Conservation (phyloP, 2,113 vertebrate species). For the Trematocara stigmaticum region DNA sequence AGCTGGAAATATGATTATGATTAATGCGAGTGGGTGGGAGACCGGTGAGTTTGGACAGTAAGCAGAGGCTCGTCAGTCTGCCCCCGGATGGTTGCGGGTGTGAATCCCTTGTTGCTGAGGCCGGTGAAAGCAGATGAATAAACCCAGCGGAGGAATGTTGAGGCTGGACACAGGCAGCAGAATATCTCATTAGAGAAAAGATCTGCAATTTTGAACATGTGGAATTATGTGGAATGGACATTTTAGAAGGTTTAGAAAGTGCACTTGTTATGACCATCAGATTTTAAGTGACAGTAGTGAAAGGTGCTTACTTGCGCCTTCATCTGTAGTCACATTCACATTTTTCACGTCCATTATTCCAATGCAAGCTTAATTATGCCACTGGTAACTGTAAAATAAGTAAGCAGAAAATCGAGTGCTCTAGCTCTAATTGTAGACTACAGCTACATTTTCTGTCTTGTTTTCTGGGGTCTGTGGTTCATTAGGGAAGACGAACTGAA, state of each 20-base stretch:
- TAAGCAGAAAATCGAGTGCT: not conserved
- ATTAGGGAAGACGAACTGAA: not conserved
- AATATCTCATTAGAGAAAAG: not conserved
- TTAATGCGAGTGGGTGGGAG: conserved; percentile 14
- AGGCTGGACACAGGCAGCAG: not conserved
- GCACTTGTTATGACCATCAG: not conserved
- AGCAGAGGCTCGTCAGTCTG: conserved; percentile 5
- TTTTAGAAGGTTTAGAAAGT: not conserved
- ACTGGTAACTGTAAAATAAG: not conserved
- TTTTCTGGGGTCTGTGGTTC: not conserved
- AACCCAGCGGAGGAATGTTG: conserved; percentile 24
- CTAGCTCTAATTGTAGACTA: not conserved
- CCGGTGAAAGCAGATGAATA: conserved; percentile 41
- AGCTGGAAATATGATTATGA: conserved; percentile 58
- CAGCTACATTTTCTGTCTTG: not conserved
- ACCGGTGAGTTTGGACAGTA: conserved; percentile 23
- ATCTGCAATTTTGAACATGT: not conserved
- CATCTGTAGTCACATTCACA: not conserved
- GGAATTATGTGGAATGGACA: not conserved
- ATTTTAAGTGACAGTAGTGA: not conserved
- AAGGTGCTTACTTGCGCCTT: not conserved
- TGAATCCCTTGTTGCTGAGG: conserved; percentile 40
- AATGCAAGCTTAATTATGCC: not conserved
- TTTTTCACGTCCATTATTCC: not conserved
- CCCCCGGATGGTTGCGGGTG: conserved; percentile 44